Percentiles rank a stretch among this genome's conserved stretches.
These are phyloP conservation scores for Pasiphila rectangulata DNA, from an alignment of 2,888 invertebrate genomes.

Conservation along the genomic window DNA sequence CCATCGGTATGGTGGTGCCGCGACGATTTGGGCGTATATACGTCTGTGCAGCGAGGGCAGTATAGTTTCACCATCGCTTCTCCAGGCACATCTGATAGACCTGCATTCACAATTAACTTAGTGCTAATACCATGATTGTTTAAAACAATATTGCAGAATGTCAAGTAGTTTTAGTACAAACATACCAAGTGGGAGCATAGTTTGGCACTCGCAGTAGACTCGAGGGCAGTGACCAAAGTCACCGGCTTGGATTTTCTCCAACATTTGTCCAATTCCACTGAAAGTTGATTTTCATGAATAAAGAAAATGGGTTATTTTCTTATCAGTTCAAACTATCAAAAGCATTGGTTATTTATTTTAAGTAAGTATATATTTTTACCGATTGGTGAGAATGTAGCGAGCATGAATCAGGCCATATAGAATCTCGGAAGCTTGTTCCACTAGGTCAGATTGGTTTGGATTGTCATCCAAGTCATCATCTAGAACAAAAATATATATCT, in stretches of 20 bases:
- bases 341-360: too few species aligned
- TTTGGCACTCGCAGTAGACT: slow-evolving; percentile 99
- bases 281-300: too few species aligned
- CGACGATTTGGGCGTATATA: slow-evolving; percentile 98
- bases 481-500: slow-evolving; percentile 48
- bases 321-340: too few species aligned
- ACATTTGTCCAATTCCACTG: slow-evolving; percentile 99
- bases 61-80: slow-evolving; percentile 99
- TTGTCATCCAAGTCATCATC: slow-evolving; percentile 99
- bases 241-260: slow-evolving; percentile 99
- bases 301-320: too few species aligned
- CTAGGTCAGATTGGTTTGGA: slow-evolving; percentile 98
- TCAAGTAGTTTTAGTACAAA: too few species aligned
- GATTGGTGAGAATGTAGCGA: slow-evolving; percentile 98
- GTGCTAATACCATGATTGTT: too few species aligned
- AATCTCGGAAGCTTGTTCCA: slow-evolving; percentile 99
- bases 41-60: slow-evolving; percentile 99
- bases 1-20: slow-evolving; percentile 99
- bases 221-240: slow-evolving; percentile 99
- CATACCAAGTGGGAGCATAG: slow-evolving; percentile 97
- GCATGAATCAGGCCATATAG: slow-evolving; percentile 99
- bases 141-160: too few species aligned
- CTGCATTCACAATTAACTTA: slow-evolving; percentile 62
- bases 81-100: slow-evolving; percentile 98
- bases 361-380: slow-evolving; percentile 50